phyloP scores from a whole-genome alignment of 2,888 invertebrate genomes.

The Cybosia mesomella region DNA sequence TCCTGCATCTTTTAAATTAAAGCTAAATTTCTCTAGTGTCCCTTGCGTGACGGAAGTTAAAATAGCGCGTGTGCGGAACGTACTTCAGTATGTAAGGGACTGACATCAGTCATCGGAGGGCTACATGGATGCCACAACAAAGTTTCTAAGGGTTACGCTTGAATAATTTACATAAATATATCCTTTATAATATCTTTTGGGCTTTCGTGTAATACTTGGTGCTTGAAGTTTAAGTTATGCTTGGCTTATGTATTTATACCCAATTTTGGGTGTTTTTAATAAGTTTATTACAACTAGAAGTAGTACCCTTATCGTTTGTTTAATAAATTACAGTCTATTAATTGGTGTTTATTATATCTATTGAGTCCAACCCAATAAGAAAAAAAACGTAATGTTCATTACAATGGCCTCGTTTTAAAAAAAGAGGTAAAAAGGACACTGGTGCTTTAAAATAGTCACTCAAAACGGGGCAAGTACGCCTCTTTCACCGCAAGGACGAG shows the following conservation, averaged over 20 bases:
- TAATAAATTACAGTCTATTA: neutral
- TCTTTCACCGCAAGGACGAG: no score
- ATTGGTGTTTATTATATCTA: no score
- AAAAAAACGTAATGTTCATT: no score
- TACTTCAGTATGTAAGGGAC: constrained; percentile 37
- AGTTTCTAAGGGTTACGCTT: constrained; percentile 18
- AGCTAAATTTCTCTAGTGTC: constrained; percentile 11
- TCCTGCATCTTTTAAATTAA: constrained; percentile 11
- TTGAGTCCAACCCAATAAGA: no score
- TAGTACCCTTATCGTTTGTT: neutral
- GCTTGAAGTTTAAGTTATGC: constrained; percentile 29
- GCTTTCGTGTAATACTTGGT: constrained; percentile 15
- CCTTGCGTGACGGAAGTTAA: constrained; percentile 40
- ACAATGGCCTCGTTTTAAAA: no score
- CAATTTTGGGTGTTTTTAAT: constrained; percentile 1
- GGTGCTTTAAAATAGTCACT: no score
- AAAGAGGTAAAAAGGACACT: no score
- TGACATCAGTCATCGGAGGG: constrained; percentile 41
- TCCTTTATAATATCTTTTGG: constrained; percentile 15
- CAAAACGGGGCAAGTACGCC: neutral
- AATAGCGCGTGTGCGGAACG: constrained; percentile 47
- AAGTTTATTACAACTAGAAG: neutral
- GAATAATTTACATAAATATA: constrained; percentile 17
- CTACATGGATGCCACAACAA: constrained; percentile 32
- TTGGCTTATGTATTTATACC: constrained; percentile 23